Base-by-base conservation (phyloP, 2,797 vertebrate species). In the Diceros bicornis region DNA sequence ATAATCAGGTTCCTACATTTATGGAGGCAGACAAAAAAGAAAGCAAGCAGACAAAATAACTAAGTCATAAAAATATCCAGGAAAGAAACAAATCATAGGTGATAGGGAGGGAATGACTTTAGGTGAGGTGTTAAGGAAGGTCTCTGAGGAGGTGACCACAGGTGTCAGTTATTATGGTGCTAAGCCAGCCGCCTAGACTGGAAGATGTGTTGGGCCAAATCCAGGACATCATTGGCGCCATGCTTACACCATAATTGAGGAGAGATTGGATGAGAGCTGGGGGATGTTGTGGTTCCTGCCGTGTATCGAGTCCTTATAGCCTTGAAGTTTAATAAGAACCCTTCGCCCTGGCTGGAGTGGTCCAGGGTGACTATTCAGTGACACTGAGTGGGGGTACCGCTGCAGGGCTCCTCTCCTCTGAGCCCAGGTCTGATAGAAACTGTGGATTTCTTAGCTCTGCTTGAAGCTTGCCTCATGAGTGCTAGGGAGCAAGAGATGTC, bases 401-500 rank as follows among this genome's bases (percentile, higher is more conserved):
- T 72, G n/a, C 14, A 71, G 81, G 62, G 6, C 72, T 96, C 9
- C 50, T 79, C 6, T 75, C 59, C 55, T 94, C 66, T 52, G 84
- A 92, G 47, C 59, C 41, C 62, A 64, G 32, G 62, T 89, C 18
- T 94, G 62, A 32, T 90, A 32, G 93, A 96, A 95, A 82, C 32
- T 61, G 34, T 92, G 69, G 34, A 41, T 87, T 90, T 97, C 72
- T 95, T 96, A 62, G 79, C 96, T 96, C 55, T 94, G 61, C 78
- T 87, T 89, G 52, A 96, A 91, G n/a, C 95, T 94, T 92, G 59
- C 82, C 66, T 55, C 44, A 4, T 89, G 89, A 96, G 44, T 88
- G 64, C 50, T 90, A 79, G 61, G 57, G 87, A 98, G 84, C 92
- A 94, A 89, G 77, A 96, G 89, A 90, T 96, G 85, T 93, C 95